phyloP scores from a whole-genome alignment of 2,888 invertebrate genomes.

The Netelia fuscicornis region DNA sequence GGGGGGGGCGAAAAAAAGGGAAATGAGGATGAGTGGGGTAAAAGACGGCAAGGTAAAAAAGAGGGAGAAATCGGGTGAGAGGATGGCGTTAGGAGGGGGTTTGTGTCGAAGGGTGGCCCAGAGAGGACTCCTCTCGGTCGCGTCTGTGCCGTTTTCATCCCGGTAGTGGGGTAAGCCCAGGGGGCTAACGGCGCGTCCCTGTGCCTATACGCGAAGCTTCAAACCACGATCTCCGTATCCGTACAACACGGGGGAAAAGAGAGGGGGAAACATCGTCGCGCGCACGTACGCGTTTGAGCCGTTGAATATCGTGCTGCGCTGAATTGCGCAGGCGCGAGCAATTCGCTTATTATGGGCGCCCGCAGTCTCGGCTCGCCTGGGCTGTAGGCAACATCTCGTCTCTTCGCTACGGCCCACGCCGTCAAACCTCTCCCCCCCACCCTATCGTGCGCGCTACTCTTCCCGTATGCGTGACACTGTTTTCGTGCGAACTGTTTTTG shows the following conservation, averaged over 20 bases:
- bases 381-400: slow-evolving; percentile 79
- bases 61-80: slow-evolving; percentile 36
- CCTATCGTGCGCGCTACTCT: slow-evolving; percentile 53
- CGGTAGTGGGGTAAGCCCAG: slow-evolving; percentile 25
- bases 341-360: slow-evolving; percentile 79
- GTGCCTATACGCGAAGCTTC: neutral
- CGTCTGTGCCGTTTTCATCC: slow-evolving; percentile 27
- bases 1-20: neutral
- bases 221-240: too few relatives aligned
- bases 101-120: slow-evolving; percentile 4
- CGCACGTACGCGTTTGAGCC: slow-evolving; percentile 70
- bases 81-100: neutral
- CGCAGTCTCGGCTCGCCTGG: slow-evolving; percentile 84
- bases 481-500: slow-evolving; percentile 47
- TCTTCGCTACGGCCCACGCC: slow-evolving; percentile 25
- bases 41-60: slow-evolving; percentile 33
- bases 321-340: slow-evolving; percentile 69
- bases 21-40: neutral
- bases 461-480: slow-evolving; percentile 39
- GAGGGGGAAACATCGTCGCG: slow-evolving; percentile 46
- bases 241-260: neutral
- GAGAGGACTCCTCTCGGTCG: neutral
- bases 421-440: neutral
- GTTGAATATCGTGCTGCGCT: slow-evolving; percentile 62
- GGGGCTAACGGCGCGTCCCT: slow-evolving; percentile 24